phyloP scores from a whole-genome alignment of 2,113 vertebrate species.

The Pseudonaja textilis region DNA sequence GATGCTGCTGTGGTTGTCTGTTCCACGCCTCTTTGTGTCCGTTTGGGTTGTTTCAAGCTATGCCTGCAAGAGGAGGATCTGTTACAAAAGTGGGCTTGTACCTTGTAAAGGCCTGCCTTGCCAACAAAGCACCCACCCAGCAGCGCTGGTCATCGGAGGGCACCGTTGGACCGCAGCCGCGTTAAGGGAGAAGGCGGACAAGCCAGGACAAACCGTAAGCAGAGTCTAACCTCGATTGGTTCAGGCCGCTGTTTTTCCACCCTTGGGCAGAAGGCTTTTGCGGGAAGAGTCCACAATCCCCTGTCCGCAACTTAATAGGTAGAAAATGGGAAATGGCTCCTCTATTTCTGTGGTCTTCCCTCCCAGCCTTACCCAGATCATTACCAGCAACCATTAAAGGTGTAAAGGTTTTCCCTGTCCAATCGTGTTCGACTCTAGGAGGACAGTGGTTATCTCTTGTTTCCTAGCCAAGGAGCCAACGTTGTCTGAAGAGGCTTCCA shows the following conservation, averaged over 20 bases:
- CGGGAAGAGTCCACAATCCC: background rate
- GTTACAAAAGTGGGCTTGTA: background rate
- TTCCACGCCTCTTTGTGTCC: background rate
- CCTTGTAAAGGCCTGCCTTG: background rate
- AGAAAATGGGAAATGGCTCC: background rate
- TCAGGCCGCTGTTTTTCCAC: background rate
- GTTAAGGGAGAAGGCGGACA: background rate
- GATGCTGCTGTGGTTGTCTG: background rate
- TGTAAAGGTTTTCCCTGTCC: background rate
- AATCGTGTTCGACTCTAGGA: background rate
- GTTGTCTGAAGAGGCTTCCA: background rate
- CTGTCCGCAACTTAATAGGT: background rate
- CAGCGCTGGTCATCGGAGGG: background rate
- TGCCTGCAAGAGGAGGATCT: too few relatives aligned
- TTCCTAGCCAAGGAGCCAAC: background rate
- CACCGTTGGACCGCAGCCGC: too few relatives aligned
- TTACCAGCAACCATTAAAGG: background rate
- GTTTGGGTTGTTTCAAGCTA: background rate
- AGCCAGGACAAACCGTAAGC: background rate
- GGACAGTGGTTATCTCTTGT: background rate
- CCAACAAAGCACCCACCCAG: background rate
- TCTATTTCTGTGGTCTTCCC: background rate
- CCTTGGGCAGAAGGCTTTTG: background rate
- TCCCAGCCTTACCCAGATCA: background rate
- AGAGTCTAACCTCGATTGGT: background rate